Conservation (phyloP, 1,140 invertebrate species). For the Phymorhynchus buccinoides region DNA sequence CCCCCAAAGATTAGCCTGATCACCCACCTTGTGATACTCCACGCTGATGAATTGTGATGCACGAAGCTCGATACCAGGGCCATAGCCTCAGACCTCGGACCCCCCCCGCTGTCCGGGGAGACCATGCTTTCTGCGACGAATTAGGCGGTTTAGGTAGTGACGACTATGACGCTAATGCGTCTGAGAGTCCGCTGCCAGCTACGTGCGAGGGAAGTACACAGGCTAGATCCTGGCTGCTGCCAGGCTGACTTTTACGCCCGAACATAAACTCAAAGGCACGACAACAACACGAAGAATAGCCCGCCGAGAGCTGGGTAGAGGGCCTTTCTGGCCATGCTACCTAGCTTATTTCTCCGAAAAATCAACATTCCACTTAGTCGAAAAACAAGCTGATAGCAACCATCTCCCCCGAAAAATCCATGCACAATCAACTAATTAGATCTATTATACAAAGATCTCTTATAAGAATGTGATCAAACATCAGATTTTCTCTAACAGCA, state of each 20-base stretch:
- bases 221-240: constrained; percentile 74
- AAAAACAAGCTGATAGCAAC: too few species aligned
- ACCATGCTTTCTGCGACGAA: too few species aligned
- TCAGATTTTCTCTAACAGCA: background rate
- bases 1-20: too few species aligned
- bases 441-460: too few species aligned
- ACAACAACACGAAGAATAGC: constrained; percentile 94
- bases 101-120: constrained; percentile 51
- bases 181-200: too few species aligned
- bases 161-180: too few species aligned
- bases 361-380: too few species aligned
- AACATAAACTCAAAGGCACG: constrained; percentile 97
- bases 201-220: constrained; percentile 77
- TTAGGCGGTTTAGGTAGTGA: too few species aligned
- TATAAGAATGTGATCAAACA: too few species aligned
- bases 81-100: constrained; percentile 79
- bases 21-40: constrained; percentile 81
- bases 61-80: constrained; percentile 87
- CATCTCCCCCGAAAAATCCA: too few species aligned
- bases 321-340: constrained; percentile 88
- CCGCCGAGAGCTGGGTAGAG: constrained; percentile 87
- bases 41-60: constrained; percentile 80
- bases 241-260: too few species aligned
- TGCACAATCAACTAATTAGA: too few species aligned
- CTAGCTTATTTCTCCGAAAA: constrained; percentile 80